phyloP scores from a whole-genome alignment of 2,888 invertebrate species.

The Tenthredo distinguenda region DNA sequence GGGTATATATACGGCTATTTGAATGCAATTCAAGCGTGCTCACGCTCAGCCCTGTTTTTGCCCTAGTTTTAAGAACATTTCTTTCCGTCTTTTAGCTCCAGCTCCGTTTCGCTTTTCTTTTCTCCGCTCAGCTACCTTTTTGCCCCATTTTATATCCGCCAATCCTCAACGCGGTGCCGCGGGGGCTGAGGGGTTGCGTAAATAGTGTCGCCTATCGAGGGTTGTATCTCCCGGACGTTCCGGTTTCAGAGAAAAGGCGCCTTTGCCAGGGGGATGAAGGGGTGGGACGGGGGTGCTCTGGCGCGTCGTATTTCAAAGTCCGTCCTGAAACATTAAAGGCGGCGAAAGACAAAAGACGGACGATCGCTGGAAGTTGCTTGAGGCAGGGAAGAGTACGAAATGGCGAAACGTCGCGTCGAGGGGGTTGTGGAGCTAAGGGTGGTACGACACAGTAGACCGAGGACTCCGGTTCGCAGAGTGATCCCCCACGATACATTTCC shows the following conservation, averaged over 20 bases:
- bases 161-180: neutral
- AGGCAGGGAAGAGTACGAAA: constrained; percentile 7
- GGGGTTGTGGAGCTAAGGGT: constrained; percentile 8
- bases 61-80: constrained; percentile 11
- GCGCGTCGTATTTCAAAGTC: constrained; percentile 50
- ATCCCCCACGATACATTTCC: constrained; percentile 35
- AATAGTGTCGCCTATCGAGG: constrained; percentile 44
- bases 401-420: constrained; percentile 23
- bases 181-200: constrained; percentile 27
- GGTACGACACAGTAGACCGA: constrained; percentile 1
- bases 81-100: constrained; percentile 23
- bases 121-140: constrained; percentile 14
- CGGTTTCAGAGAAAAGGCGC: constrained; percentile 20
- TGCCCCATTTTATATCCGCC: constrained; percentile 31
- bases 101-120: constrained; percentile 17
- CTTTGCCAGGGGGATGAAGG: neutral
- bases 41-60: constrained; percentile 5
- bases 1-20: constrained; percentile 13
- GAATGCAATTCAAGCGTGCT: constrained; percentile 29
- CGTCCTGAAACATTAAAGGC: constrained; percentile 41
- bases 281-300: constrained; percentile 9
- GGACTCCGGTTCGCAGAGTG: constrained; percentile 12
- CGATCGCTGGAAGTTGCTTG: constrained; percentile 31
- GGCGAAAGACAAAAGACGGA: constrained; percentile 50
- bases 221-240: constrained; percentile 26